Evolutionary conservation across 2,888 invertebrate genomes (phyloP), one percentile per base, ranked within the genome.

Genomic region (Apamea crenata): DNA sequence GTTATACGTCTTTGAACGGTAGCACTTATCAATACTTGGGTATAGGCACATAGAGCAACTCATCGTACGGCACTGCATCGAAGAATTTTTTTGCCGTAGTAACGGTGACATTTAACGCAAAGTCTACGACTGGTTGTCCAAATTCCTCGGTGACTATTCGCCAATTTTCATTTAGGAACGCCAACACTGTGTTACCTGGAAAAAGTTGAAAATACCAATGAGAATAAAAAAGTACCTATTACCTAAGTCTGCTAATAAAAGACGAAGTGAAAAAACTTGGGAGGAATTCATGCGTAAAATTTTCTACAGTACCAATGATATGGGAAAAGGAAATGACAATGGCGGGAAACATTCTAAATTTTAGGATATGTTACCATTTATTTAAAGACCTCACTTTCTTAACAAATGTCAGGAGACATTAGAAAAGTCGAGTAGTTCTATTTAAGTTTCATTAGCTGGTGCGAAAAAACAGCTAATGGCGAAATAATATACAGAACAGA

Each of bases 131-230:
- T 0, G 97, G 97, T 80, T 96, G 94, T 0, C 97, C 97, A 61
- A 97, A 97, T 85, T 97, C 97, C 88, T 97, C 96, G 0, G 96
- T 96, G 44, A 97, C 96, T 59, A 95, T 93, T 73, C 96, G 91
- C 97, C 97, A 97, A 91, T 97, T 97, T 90, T 97, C 96, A 80
- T 97, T 97, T 25, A 97, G 88, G 89, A 96, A 96, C 83, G 95
- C 93, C 66, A 96, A 89, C 6, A 97, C 96, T 56, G 96, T 96
- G 87, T 96, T 96, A 93, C 96, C 97, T 96, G 94, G 36, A 95
- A 75, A 95, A 67, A 29, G 50, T 16, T 47, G 36, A 36, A 29
- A 68, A 56, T 16, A 53, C 18, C 40, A n/a, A 74, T 85, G 44
- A 83, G 68, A 67, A 74, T 44, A 61, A 1, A 71, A 12, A 68